phyloP scores from a whole-genome alignment of 1,140 invertebrate species.

The Tenebrio molitor region DNA sequence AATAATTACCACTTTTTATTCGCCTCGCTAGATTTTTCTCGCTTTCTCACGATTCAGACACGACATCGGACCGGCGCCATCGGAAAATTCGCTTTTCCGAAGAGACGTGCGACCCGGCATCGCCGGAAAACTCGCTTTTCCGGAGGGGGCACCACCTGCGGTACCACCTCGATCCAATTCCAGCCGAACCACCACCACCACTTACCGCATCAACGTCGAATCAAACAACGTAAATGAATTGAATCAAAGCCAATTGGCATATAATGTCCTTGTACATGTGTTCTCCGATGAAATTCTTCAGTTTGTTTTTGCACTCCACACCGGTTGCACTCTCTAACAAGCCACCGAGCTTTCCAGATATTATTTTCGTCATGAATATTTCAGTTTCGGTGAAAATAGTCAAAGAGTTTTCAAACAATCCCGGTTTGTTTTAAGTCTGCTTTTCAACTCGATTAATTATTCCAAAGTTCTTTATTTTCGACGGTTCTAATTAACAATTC shows the following conservation, averaged over 20 bases:
- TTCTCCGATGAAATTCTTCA: background rate
- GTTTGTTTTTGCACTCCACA: constrained; percentile 2
- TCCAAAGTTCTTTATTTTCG: no score
- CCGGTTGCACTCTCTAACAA: constrained; percentile 9
- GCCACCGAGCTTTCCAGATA: no score
- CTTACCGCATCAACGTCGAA: background rate
- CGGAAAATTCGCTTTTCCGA: background rate
- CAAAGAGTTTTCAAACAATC: background rate
- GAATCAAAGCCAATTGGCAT: background rate
- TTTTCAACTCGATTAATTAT: no score
- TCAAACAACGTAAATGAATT: constrained; percentile 5
- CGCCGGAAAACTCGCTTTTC: no score
- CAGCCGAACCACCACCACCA: no score
- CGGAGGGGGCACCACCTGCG: no score
- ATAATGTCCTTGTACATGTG: constrained; percentile 1
- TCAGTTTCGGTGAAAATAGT: no score
- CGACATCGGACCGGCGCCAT: no score
- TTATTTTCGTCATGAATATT: no score
- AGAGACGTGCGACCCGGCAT: background rate
- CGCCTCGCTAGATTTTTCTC: constrained; percentile 55
- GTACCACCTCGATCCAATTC: no score
- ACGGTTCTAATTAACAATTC: no score
- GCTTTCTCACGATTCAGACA: constrained; percentile 58
- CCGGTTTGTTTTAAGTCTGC: no score
- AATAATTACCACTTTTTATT: constrained; percentile 61